Conservation (phyloP, 2,113 vertebrate species). For the Corydoras maculifer region DNA sequence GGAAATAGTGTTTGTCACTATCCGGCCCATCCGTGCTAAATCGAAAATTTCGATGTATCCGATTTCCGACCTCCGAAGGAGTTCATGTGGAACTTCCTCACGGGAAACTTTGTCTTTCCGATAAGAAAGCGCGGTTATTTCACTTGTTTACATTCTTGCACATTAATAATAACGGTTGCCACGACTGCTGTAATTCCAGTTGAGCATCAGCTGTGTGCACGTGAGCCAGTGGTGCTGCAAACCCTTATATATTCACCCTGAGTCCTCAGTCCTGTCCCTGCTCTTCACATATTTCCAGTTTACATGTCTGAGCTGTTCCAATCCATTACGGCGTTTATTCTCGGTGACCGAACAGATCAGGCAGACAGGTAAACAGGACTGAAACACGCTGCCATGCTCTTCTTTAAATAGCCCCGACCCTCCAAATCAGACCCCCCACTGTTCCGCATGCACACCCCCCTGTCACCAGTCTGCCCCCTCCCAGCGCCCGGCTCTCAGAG, state of each 20-base stretch:
- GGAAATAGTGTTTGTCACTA: no score
- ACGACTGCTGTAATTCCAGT: no score
- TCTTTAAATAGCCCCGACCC: constrained; percentile 37
- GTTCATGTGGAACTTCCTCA: no score
- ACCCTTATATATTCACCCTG: no score
- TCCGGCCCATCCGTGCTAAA: no score
- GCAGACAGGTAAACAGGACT: constrained; percentile 30
- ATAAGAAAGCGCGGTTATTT: no score
- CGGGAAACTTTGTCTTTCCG: no score
- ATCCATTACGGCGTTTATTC: constrained; percentile 22
- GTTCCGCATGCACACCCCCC: constrained; percentile 7
- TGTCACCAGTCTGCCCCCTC: constrained; percentile 18
- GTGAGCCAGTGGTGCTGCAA: background rate
- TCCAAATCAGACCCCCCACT: constrained; percentile 1
- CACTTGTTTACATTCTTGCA: no score
- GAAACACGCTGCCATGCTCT: constrained; percentile 26
- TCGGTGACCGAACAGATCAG: constrained; percentile 55
- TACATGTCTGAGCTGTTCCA: constrained; percentile 6
- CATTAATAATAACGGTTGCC: no score
- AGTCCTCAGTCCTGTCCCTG: background rate
- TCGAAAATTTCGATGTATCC: no score
- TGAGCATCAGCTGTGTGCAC: background rate
- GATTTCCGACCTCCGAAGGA: no score
- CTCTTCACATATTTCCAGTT: background rate
- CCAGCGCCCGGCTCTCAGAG: constrained; percentile 17